Conservation (phyloP, 2,113 vertebrate genomes). For the Meleagris gallopavo region DNA sequence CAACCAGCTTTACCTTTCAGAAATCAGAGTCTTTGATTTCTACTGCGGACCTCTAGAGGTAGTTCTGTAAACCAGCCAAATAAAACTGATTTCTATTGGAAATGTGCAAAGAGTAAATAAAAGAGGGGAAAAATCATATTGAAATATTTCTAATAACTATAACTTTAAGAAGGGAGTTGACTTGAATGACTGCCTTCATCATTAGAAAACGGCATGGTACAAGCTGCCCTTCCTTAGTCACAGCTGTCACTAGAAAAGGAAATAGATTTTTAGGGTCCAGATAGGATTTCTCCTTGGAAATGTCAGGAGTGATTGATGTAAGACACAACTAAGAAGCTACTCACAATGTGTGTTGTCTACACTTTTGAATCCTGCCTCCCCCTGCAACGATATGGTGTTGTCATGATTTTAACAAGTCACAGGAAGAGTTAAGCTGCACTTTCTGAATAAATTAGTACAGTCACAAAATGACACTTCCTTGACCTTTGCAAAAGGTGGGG, state of each 20-base stretch:
- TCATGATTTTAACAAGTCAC: constrained; percentile 62
- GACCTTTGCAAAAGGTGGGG: constrained; percentile 37
- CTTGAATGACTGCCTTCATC: constrained; percentile 28
- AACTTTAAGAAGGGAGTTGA: constrained; percentile 55
- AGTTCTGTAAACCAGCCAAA: neutral
- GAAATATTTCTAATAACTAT: constrained; percentile 18
- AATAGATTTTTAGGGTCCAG: constrained; percentile 62
- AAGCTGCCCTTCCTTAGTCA: constrained; percentile 63
- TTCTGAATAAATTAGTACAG: constrained; percentile 71
- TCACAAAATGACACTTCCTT: constrained; percentile 64
- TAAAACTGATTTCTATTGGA: neutral
- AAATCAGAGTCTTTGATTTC: neutral
- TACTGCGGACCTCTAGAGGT: neutral
- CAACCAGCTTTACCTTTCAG: neutral
- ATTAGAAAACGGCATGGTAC: constrained; percentile 38
- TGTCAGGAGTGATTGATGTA: constrained; percentile 69
- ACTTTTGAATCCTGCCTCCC: constrained; percentile 37
- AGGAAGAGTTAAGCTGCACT: constrained; percentile 49
- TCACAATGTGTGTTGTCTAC: constrained; percentile 60
- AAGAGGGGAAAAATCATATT: neutral
- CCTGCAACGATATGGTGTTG: constrained; percentile 57
- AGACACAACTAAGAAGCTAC: constrained; percentile 60
- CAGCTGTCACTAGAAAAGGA: constrained; percentile 59
- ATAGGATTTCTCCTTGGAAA: constrained; percentile 60
- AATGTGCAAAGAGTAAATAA: neutral